Conservation (phyloP, 2,888 invertebrate genomes). For the Steinernema scapterisci region DNA sequence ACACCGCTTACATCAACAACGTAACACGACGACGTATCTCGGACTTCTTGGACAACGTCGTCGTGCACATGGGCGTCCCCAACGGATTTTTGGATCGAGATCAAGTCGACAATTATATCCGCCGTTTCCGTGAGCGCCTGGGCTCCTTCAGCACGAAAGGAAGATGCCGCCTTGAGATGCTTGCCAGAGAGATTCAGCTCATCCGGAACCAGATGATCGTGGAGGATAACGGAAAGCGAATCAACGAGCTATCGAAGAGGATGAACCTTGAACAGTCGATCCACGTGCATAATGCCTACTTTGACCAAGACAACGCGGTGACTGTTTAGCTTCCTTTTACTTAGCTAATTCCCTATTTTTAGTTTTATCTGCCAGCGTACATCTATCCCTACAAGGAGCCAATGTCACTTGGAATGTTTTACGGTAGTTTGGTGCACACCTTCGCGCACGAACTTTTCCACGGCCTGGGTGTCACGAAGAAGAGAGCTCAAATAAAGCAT, state of each 20-base stretch:
- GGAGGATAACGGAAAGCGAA: neutral
- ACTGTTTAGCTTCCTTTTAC: neutral
- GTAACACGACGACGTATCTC: neutral
- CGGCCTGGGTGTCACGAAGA: neutral
- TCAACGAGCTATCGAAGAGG: neutral
- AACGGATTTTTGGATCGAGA: neutral
- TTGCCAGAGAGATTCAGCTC: conserved; percentile 18
- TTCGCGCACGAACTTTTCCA: neutral
- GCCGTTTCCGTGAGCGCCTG: neutral
- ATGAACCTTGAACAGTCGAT: neutral
- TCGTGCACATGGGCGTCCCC: neutral
- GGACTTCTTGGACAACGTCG: neutral
- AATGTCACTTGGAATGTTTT: neutral
- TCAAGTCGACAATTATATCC: neutral
- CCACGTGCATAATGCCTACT: conserved; percentile 6
- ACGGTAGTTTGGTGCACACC: neutral
- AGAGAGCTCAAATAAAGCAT: neutral
- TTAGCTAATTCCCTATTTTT: neutral
- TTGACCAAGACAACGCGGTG: neutral
- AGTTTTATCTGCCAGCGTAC: neutral
- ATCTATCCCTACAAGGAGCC: neutral
- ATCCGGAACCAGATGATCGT: neutral
- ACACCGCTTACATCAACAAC: neutral
- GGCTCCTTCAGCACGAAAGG: neutral
- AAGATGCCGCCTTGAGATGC: neutral